These are phyloP conservation scores for Macaria notata DNA, from an alignment of 2,888 invertebrate species.

Conservation along the genomic window DNA sequence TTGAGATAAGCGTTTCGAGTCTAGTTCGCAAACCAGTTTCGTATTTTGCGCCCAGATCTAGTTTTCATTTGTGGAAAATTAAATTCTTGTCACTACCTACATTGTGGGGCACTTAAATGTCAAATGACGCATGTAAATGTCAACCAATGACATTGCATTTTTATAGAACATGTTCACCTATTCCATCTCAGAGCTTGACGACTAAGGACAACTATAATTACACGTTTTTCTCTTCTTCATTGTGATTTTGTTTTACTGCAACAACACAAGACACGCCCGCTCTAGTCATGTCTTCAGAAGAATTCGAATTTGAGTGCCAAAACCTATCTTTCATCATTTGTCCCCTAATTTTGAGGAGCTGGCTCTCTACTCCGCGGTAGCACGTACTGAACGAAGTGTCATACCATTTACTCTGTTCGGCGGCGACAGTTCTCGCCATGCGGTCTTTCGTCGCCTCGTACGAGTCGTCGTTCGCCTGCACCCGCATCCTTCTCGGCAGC, in stretches of 20 bases:
- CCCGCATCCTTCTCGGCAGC: slow-evolving; percentile 93
- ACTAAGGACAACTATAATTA: slow-evolving; percentile 1
- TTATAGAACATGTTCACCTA: slow-evolving; percentile 12
- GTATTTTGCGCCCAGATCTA: slow-evolving; percentile 7
- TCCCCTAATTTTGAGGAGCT: too few species aligned
- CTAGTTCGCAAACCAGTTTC: slow-evolving; percentile 6
- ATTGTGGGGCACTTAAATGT: slow-evolving; percentile 17
- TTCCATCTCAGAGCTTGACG: slow-evolving; percentile 4
- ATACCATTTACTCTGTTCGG: slow-evolving; percentile 96
- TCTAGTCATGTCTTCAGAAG: too few species aligned
- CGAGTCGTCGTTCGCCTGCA: slow-evolving; percentile 97
- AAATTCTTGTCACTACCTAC: slow-evolving; percentile 19
- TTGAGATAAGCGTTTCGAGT: not conserved
- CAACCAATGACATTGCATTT: slow-evolving; percentile 17
- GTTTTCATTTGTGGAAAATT: slow-evolving; percentile 15
- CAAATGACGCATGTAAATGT: slow-evolving; percentile 20
- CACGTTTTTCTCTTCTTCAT: not conserved
- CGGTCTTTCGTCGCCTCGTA: slow-evolving; percentile 95
- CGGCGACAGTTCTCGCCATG: slow-evolving; percentile 95
- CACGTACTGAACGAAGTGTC: not conserved
- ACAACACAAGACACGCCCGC: too few species aligned
- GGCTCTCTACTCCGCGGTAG: too few species aligned
- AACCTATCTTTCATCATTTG: too few species aligned
- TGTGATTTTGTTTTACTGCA: not conserved
- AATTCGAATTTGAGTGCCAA: too few species aligned